phyloP scores from a whole-genome alignment of 2,797 vertebrate genomes.

The Cyclura pinguis region DNA sequence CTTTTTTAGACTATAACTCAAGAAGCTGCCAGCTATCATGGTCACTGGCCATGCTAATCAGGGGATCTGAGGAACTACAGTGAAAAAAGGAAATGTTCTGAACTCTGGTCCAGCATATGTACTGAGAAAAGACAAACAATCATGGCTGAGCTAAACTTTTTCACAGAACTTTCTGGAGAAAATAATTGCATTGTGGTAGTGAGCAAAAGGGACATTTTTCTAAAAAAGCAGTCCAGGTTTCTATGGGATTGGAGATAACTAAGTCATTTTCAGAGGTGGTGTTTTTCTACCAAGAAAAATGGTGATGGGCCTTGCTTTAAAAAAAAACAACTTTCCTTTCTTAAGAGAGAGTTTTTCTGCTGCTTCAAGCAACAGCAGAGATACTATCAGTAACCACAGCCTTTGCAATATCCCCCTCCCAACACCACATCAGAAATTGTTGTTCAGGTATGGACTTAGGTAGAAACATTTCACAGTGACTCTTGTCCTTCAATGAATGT shows the following conservation, averaged over 20 bases:
- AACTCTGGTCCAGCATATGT: background rate
- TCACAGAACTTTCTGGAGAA: background rate
- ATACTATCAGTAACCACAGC: too few species aligned
- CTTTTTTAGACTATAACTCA: too few species aligned
- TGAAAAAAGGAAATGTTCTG: too few species aligned
- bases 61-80: too few species aligned
- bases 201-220: background rate
- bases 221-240: background rate
- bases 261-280: background rate
- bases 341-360: background rate
- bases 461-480: too few species aligned
- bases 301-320: background rate
- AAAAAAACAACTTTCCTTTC: background rate
- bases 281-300: background rate
- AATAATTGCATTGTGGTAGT: background rate
- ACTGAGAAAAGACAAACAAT: background rate
- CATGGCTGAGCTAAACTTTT: background rate
- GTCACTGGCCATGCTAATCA: too few species aligned
- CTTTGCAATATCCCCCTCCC: too few species aligned
- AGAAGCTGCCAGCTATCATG: too few species aligned
- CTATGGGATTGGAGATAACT: background rate
- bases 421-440: too few species aligned
- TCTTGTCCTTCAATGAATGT: too few species aligned
- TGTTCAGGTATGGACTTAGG: too few species aligned
- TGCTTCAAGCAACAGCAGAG: background rate